These are phyloP conservation scores for Eupeodes latifasciatus DNA, from an alignment of 2,888 invertebrate genomes.

Conservation along the genomic window DNA sequence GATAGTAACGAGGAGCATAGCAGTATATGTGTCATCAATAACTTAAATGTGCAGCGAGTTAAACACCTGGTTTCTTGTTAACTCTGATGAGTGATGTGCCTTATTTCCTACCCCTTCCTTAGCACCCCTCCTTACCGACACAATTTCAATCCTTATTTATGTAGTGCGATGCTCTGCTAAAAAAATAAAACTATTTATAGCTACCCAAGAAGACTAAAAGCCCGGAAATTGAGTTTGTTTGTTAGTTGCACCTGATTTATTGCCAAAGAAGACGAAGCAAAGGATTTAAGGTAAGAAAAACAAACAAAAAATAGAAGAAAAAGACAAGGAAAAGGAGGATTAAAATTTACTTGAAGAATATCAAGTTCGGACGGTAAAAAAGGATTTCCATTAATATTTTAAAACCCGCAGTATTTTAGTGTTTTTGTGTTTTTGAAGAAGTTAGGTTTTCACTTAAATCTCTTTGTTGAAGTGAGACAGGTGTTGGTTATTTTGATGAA, in stretches of 20 bases:
- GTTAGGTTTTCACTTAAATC: neutral
- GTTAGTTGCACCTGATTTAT: slow-evolving; percentile 52
- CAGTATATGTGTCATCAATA: slow-evolving; percentile 62
- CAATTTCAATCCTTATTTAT: slow-evolving; percentile 31
- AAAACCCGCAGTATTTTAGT: neutral
- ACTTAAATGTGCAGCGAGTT: slow-evolving; percentile 63
- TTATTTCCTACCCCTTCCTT: slow-evolving; percentile 1
- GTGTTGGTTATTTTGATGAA: neutral
- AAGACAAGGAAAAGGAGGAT: slow-evolving; percentile 1
- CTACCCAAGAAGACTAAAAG: slow-evolving; percentile 29
- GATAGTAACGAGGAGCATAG: slow-evolving; percentile 7
- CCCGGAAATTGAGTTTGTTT: slow-evolving; percentile 56
- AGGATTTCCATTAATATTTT: slow-evolving; percentile 25
- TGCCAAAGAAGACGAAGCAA: slow-evolving; percentile 21
- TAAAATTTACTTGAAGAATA: slow-evolving; percentile 35
- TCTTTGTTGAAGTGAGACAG: neutral
- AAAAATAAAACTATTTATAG: neutral
- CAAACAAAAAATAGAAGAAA: neutral
- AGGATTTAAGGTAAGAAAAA: neutral
- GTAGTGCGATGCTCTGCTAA: slow-evolving; percentile 25
- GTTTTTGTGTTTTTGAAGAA: neutral
- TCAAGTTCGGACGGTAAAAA: slow-evolving; percentile 18
- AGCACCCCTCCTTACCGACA: neutral
- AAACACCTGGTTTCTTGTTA: slow-evolving; percentile 72
- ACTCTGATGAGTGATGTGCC: slow-evolving; percentile 64